Evolutionary conservation across 1,140 invertebrate species (phyloP).

Genomic region (Drosophila yakuba): DNA sequence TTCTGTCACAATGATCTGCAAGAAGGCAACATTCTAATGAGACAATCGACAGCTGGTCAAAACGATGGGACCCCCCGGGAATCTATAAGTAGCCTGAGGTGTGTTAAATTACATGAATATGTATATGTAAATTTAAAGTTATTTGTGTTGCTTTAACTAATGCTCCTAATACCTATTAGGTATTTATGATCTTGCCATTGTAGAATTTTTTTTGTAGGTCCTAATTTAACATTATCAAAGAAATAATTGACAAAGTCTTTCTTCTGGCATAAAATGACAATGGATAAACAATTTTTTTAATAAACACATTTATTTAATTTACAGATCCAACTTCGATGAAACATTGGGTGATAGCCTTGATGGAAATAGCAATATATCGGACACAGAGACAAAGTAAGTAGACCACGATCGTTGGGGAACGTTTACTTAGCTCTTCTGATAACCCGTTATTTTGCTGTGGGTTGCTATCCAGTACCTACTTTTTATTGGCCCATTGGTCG

Average conservation of each 20-base stretch:
- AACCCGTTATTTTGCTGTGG: constrained; percentile 53
- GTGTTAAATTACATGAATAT: background rate
- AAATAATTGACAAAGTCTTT: too few relatives aligned
- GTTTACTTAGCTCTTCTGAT: constrained; percentile 1
- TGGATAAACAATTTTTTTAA: too few relatives aligned
- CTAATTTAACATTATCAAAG: too few relatives aligned
- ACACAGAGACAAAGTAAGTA: constrained; percentile 66
- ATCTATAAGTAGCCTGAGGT: constrained; percentile 65
- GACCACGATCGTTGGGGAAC: background rate
- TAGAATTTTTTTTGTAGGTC: too few relatives aligned
- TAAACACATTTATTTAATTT: background rate
- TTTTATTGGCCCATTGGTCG: constrained; percentile 40
- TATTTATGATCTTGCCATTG: too few relatives aligned
- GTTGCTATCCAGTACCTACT: constrained; percentile 55
- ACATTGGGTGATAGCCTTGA: constrained; percentile 69
- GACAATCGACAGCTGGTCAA: constrained; percentile 31
- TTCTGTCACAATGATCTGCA: constrained; percentile 99
- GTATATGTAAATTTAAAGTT: too few relatives aligned
- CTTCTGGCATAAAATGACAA: too few relatives aligned
- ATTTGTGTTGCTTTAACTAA: too few relatives aligned
- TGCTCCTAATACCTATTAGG: background rate
- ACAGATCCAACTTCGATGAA: constrained; percentile 69
- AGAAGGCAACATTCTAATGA: constrained; percentile 89
- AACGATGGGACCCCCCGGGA: constrained; percentile 45
- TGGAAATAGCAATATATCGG: constrained; percentile 66